These are phyloP conservation scores for Netelia melanura DNA, from an alignment of 2,888 invertebrate genomes.

Conservation along the genomic window DNA sequence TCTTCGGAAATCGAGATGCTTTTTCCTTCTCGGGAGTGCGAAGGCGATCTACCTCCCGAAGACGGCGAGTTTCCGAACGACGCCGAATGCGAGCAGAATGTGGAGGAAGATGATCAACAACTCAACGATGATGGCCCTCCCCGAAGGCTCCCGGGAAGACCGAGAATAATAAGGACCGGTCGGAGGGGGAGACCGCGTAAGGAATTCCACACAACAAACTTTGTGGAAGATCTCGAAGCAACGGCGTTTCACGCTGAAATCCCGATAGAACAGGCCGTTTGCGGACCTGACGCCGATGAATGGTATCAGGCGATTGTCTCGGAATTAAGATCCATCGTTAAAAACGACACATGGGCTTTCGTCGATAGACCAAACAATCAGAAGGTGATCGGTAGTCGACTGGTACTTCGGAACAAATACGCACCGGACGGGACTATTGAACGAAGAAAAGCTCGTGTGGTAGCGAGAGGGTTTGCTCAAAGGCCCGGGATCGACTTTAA, in stretches of 20 bases:
- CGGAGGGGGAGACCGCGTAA: conserved; percentile 36
- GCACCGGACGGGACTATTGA: conserved; percentile 9
- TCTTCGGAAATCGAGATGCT: too few species aligned
- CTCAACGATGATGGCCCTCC: neutral
- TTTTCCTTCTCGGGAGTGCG: too few species aligned
- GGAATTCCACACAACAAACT: conserved; percentile 23
- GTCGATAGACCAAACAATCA: conserved; percentile 17
- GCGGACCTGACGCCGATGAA: neutral
- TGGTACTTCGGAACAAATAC: conserved; percentile 24
- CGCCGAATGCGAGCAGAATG: neutral
- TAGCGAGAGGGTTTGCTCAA: conserved; percentile 17
- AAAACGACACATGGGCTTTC: conserved; percentile 24
- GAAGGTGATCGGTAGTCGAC: conserved; percentile 12
- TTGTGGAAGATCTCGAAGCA: neutral
- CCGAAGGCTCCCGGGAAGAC: conserved; percentile 1
- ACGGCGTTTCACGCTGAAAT: neutral
- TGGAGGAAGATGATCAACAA: neutral
- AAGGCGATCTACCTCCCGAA: too few species aligned
- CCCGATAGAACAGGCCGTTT: neutral
- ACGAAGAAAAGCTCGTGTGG: conserved; percentile 22
- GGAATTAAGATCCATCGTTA: conserved; percentile 15
- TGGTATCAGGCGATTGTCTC: neutral
- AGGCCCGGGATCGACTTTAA: conserved; percentile 20
- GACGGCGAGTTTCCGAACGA: too few species aligned
- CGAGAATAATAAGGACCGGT: conserved; percentile 30